Conservation (phyloP, 2,888 invertebrate genomes). For the Nymphalis c-album region DNA sequence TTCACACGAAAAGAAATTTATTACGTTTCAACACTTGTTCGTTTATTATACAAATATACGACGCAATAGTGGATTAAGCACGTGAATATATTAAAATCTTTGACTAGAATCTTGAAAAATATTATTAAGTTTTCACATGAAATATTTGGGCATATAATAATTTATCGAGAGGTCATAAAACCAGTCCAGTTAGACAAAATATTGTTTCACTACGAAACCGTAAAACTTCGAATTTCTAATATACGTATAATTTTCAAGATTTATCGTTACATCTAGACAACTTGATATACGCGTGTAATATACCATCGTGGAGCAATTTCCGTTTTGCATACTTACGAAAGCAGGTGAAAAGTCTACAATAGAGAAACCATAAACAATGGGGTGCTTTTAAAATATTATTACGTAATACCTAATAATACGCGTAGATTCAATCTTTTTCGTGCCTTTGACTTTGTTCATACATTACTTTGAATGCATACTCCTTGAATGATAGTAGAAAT, state of each 20-base stretch:
- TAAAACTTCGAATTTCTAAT: background rate
- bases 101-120: too few species aligned
- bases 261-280: conserved; percentile 7
- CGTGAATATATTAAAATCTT: too few species aligned
- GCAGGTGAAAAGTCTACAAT: background rate
- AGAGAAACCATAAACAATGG: background rate
- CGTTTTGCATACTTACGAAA: conserved; percentile 22
- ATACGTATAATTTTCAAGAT: background rate
- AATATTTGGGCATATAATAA: too few species aligned
- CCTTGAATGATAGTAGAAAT: too few species aligned
- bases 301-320: conserved; percentile 20
- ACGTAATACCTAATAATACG: background rate
- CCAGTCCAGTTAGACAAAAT: too few species aligned
- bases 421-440: too few species aligned
- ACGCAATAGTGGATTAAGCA: too few species aligned
- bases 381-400: background rate
- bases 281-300: conserved; percentile 10
- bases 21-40: conserved; percentile 17
- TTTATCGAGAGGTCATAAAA: too few species aligned
- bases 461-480: too few species aligned
- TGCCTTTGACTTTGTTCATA: too few species aligned
- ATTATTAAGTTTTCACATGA: too few species aligned
- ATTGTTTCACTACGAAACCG: background rate
- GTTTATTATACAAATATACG: background rate
- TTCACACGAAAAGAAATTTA: conserved; percentile 26